These are phyloP conservation scores for Myrmecophaga tridactyla DNA, from an alignment of 2,113 vertebrate species.

Conservation along the genomic window DNA sequence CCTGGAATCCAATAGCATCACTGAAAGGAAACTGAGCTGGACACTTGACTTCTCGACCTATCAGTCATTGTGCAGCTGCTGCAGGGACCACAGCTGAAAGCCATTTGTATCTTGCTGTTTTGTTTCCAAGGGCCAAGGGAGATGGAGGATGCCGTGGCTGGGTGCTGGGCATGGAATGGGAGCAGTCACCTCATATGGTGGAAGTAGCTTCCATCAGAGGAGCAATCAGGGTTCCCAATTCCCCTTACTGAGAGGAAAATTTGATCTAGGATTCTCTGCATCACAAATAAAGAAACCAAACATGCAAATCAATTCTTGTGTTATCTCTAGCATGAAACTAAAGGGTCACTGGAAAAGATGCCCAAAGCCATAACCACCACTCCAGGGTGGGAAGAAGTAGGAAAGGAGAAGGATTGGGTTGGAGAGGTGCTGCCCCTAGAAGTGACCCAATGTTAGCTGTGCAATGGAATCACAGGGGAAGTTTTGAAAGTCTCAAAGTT, in stretches of 20 bases:
- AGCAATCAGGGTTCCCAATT: background rate
- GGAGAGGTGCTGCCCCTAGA: background rate
- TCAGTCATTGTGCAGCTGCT: background rate
- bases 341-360: background rate
- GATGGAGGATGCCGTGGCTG: background rate
- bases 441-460: background rate
- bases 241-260: background rate
- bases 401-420: background rate
- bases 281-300: background rate
- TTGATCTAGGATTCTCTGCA: background rate
- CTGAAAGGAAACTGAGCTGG: background rate
- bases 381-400: background rate
- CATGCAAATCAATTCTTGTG: background rate
- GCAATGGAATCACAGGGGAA: background rate
- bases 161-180: accelerated
- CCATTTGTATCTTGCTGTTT: background rate
- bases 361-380: background rate
- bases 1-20: background rate
- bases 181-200: background rate
- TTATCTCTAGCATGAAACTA: background rate
- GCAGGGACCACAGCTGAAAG: background rate
- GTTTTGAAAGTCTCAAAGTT: background rate
- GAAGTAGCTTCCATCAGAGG: background rate
- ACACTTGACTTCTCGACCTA: background rate
- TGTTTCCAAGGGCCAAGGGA: background rate